A percentile compares a stretch with the other conserved stretches of the same genome.
Evolutionary conservation across 2,888 invertebrate genomes (phyloP).

Genomic region (Oscheius sp.): DNA sequence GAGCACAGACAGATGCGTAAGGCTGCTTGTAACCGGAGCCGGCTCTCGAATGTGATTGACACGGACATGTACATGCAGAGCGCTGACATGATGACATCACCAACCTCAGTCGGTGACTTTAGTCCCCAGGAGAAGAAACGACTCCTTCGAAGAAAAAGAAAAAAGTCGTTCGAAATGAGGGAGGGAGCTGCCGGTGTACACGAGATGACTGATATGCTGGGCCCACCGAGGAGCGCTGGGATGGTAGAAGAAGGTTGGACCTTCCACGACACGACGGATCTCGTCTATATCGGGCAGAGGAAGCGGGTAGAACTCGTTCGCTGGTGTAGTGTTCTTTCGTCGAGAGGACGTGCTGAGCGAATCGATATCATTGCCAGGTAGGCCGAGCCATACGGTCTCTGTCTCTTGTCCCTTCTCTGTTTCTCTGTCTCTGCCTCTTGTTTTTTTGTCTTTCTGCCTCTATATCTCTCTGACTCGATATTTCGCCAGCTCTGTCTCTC

Average conservation of each 20-base stretch:
- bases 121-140: slow-evolving; percentile 62
- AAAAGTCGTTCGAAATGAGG: slow-evolving; percentile 54
- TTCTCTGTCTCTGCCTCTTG: no score
- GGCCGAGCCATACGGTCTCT: neutral
- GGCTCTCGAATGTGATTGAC: slow-evolving; percentile 71
- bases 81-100: slow-evolving; percentile 44
- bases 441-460: no score
- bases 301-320: slow-evolving; percentile 71
- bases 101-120: slow-evolving; percentile 47
- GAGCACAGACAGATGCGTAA: slow-evolving; percentile 72
- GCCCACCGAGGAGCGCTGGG: slow-evolving; percentile 44
- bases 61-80: slow-evolving; percentile 54
- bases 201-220: slow-evolving; percentile 44
- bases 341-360: slow-evolving; percentile 69
- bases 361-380: slow-evolving; percentile 72
- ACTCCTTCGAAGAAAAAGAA: slow-evolving; percentile 55
- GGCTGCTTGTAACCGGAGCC: slow-evolving; percentile 67
- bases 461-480: no score
- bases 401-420: no score
- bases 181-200: slow-evolving; percentile 50
- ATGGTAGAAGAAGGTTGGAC: slow-evolving; percentile 60
- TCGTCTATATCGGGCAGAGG: slow-evolving; percentile 68
- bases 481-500: no score
- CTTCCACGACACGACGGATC: slow-evolving; percentile 63
- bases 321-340: slow-evolving; percentile 70